These are phyloP conservation scores for Pantherophis alleghaniensis DNA, from an alignment of 2,797 vertebrate genomes.

Conservation along the genomic window DNA sequence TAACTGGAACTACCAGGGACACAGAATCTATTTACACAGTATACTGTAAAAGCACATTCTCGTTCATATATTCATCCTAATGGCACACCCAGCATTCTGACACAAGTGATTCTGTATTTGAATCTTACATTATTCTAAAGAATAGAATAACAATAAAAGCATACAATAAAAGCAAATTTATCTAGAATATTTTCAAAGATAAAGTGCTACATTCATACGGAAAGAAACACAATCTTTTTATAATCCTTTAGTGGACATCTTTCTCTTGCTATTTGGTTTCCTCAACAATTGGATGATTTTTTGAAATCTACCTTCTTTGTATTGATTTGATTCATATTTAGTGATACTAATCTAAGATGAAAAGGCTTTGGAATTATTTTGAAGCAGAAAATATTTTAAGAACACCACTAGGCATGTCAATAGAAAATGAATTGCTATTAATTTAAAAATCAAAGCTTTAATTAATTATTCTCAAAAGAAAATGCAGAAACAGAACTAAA, in stretches of 20 bases:
- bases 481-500: background rate
- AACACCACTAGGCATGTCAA: background rate
- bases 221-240: constrained; percentile 26
- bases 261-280: constrained; percentile 39
- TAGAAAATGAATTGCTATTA: background rate
- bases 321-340: constrained; percentile 39
- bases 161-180: constrained; percentile 38
- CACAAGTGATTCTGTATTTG: accelerated
- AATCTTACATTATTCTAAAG: constrained; percentile 30
- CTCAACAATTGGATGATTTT: constrained; percentile 43
- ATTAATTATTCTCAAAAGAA: accelerated
- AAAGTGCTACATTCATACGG: constrained; percentile 38
- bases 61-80: background rate
- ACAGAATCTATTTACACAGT: background rate
- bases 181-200: constrained; percentile 26
- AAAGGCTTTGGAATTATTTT: background rate
- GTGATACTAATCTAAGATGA: constrained; percentile 37
- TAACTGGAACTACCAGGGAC: background rate
- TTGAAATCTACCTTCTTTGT: constrained; percentile 54
- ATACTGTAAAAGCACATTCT: background rate
- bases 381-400: constrained; percentile 8
- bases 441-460: background rate
- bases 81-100: background rate
- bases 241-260: constrained; percentile 38
- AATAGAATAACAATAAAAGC: too few relatives aligned